Conservation (phyloP, 2,113 vertebrate species). For the Nerophis ophidion region DNA sequence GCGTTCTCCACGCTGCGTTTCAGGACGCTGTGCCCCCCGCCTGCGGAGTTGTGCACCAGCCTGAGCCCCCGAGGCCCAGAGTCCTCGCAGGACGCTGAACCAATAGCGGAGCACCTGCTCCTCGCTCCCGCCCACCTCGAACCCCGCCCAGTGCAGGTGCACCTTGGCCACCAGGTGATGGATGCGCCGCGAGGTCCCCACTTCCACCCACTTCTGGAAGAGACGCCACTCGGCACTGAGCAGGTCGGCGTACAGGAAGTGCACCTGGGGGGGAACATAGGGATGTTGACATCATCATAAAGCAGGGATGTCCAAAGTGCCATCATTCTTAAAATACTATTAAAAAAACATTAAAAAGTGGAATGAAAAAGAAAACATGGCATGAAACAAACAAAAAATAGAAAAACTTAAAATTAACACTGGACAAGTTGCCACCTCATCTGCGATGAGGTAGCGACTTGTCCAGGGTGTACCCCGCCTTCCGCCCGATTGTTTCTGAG, state of each 20-base stretch:
- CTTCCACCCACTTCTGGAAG: slow-evolving; percentile 71
- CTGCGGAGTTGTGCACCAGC: slow-evolving; percentile 59
- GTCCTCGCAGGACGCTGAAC: slow-evolving; percentile 68
- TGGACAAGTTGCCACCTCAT: no score
- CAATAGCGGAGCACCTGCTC: slow-evolving; percentile 71
- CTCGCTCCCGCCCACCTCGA: slow-evolving; percentile 67
- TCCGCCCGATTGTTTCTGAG: no score
- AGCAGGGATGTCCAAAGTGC: no score
- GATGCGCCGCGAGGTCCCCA: slow-evolving; percentile 54
- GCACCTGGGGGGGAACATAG: slow-evolving; percentile 49
- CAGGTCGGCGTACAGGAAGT: slow-evolving; percentile 69
- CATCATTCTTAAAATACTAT: no score
- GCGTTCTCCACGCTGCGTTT: slow-evolving; percentile 39
- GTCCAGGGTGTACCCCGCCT: no score
- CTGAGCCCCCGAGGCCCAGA: slow-evolving; percentile 58
- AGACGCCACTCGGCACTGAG: slow-evolving; percentile 72
- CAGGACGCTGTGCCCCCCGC: slow-evolving; percentile 56
- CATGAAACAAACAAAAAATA: no score
- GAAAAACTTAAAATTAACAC: no score
- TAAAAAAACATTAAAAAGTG: no score
- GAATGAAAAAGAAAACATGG: no score
- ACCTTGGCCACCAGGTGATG: slow-evolving; percentile 66
- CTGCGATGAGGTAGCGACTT: no score
- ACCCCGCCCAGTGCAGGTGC: slow-evolving; percentile 74
- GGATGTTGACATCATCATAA: no score